Conservation (phyloP, 2,888 invertebrate species). For the Apamea monoglypha region DNA sequence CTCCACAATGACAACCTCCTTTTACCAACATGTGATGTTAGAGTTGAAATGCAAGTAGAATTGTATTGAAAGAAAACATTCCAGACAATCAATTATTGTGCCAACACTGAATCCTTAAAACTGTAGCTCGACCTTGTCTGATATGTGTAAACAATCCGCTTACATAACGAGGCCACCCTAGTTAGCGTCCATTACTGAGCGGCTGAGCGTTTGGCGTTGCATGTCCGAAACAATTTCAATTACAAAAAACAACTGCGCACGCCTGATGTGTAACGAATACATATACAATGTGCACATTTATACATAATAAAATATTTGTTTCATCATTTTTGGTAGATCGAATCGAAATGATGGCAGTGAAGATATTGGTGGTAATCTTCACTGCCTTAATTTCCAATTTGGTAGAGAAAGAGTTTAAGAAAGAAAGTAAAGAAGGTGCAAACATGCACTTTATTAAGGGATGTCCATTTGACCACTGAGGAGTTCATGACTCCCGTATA, state of each 20-base stretch:
- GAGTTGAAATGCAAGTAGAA: conserved; percentile 1
- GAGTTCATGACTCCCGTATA: not conserved
- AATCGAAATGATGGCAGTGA: conserved; percentile 10
- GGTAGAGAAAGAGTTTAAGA: not conserved
- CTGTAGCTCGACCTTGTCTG: conserved; percentile 77
- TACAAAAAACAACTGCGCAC: conserved; percentile 72
- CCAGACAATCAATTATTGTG: conserved; percentile 31
- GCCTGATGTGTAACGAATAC: conserved; percentile 69
- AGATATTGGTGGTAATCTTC: conserved; percentile 12
- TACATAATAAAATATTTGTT: conserved; percentile 50
- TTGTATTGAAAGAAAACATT: conserved; percentile 28
- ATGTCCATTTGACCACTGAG: not conserved
- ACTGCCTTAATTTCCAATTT: not conserved
- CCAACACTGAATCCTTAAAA: conserved; percentile 62
- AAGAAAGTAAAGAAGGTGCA: no score
- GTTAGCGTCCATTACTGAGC: conserved; percentile 73
- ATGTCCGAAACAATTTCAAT: conserved; percentile 78
- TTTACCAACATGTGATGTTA: not conserved
- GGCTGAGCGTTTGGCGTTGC: conserved; percentile 68
- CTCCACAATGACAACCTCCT: no score
- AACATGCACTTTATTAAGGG: not conserved
- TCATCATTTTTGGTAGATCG: conserved; percentile 28
- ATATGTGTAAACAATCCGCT: conserved; percentile 79
- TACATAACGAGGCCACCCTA: conserved; percentile 81
- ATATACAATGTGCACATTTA: conserved; percentile 55